Percentiles rank a stretch among this genome's conserved stretches.
Conservation (phyloP, 2,797 vertebrate species). For the Neostethus bicornis region DNA sequence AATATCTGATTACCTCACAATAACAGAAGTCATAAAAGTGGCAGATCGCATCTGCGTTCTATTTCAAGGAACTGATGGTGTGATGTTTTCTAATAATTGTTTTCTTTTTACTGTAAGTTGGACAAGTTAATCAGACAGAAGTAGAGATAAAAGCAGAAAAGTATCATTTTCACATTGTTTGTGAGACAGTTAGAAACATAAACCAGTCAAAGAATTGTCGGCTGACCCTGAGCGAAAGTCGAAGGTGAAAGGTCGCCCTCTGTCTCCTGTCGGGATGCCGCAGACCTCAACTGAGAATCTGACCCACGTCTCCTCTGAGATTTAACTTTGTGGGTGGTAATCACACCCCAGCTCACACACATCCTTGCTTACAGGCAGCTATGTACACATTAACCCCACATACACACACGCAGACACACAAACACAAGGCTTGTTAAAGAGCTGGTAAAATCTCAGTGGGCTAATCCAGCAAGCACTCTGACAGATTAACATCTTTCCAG, state of each 20-base stretch:
- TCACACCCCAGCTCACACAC: conserved; percentile 17
- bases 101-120: no score
- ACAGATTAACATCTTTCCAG: conserved; percentile 39
- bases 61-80: no score
- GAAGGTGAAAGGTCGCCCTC: conserved; percentile 51
- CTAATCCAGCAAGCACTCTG: conserved; percentile 41
- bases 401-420: conserved; percentile 6
- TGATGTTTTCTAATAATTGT: no score
- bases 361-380: neutral
- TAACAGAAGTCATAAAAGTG: neutral
- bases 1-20: neutral
- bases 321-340: conserved; percentile 68
- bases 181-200: conserved; percentile 7
- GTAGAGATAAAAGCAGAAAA: conserved; percentile 5
- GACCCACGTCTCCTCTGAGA: conserved; percentile 52
- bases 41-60: neutral
- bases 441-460: conserved; percentile 5
- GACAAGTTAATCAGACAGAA: no score
- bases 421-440: conserved; percentile 10
- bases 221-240: conserved; percentile 32
- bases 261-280: conserved; percentile 49
- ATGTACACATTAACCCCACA: conserved; percentile 8
- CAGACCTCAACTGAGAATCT: conserved; percentile 54
- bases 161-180: conserved; percentile 11
- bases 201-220: conserved; percentile 2